phyloP scores from a whole-genome alignment of 2,888 invertebrate species.

The Lamellibrachia columna region DNA sequence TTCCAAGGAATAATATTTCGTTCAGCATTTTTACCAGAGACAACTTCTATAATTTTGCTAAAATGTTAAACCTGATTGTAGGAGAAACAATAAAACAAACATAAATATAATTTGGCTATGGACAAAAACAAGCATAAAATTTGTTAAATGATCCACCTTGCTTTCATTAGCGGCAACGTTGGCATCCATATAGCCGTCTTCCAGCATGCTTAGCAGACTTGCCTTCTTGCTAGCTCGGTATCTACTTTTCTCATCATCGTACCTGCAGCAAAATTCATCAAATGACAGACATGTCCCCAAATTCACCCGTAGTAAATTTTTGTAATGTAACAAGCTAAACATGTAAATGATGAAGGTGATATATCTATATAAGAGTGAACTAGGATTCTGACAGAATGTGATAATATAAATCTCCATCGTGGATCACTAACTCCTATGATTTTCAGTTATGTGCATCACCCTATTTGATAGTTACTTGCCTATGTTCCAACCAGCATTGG shows the following conservation, averaged over 20 bases:
- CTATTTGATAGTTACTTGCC: not conserved
- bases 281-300: not conserved
- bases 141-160: slow-evolving; percentile 38
- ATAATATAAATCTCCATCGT: not conserved
- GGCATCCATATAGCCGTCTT: slow-evolving; percentile 52
- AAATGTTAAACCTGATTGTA: not conserved
- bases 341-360: not conserved
- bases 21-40: not conserved
- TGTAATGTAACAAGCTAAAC: not conserved
- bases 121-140: not conserved
- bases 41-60: not conserved
- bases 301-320: not conserved
- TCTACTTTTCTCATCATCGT: not conserved
- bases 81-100: not conserved
- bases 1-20: not conserved
- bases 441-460: not conserved
- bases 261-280: slow-evolving; percentile 8
- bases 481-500: no score
- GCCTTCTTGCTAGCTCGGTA: not conserved
- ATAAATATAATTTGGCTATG: no score
- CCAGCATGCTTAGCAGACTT: slow-evolving; percentile 50
- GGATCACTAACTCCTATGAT: not conserved
- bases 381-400: not conserved
- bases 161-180: slow-evolving; percentile 52
- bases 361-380: not conserved